Conservation (phyloP, 2,888 invertebrate species). For the Platynereis dumerilii region DNA sequence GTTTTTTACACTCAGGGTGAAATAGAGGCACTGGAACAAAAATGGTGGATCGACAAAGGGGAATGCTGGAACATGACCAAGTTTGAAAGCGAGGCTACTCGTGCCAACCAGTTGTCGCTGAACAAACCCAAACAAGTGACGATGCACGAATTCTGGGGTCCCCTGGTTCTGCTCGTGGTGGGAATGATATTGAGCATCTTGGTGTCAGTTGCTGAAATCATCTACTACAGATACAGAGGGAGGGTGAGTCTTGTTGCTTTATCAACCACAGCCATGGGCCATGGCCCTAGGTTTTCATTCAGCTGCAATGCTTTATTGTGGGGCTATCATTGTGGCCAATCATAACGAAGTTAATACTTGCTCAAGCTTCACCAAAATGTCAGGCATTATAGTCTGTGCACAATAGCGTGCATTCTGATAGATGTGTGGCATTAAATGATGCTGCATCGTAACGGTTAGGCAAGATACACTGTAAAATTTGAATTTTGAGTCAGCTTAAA, state of each 20-base stretch:
- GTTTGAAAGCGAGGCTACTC: conserved; percentile 4
- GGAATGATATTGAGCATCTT: conserved; percentile 28
- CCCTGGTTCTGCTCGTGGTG: conserved; percentile 26
- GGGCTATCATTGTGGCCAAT: too few species aligned
- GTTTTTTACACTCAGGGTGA: conserved; percentile 22
- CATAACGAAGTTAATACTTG: neutral
- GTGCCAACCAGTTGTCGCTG: conserved; percentile 17
- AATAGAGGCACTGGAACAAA: conserved; percentile 31
- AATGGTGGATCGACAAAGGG: conserved; percentile 28
- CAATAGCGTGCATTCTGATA: neutral
- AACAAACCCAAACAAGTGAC: conserved; percentile 33
- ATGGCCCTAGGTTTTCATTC: too few species aligned
- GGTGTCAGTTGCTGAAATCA: conserved; percentile 27
- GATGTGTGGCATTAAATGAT: too few species aligned
- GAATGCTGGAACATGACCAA: conserved; percentile 33
- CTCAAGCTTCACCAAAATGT: too few species aligned
- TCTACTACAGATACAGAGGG: conserved; percentile 34
- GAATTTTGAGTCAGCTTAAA: too few species aligned
- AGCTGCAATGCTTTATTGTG: too few species aligned
- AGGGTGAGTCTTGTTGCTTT: conserved; percentile 23
- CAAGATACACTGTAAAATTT: too few species aligned
- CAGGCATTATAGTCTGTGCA: too few species aligned
- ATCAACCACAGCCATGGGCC: too few species aligned
- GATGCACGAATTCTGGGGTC: conserved; percentile 33
- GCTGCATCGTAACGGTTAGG: too few species aligned